These are phyloP conservation scores for Mizuhopecten yessoensis DNA, from an alignment of 1,140 invertebrate genomes.

Conservation along the genomic window DNA sequence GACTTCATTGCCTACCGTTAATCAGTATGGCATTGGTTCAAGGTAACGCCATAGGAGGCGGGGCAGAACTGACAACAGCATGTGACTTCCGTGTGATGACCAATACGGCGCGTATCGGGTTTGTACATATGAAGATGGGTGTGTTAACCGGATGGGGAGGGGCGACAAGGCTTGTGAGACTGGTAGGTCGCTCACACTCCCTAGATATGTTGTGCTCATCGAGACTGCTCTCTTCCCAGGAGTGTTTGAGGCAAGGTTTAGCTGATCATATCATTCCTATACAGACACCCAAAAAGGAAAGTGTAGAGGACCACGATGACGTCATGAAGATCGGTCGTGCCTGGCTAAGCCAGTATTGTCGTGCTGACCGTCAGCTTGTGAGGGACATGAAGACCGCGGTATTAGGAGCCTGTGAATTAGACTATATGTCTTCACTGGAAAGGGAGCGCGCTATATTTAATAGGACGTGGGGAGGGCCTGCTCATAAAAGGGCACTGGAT, in stretches of 20 bases:
- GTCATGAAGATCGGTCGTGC: constrained; percentile 73
- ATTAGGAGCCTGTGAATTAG: constrained; percentile 63
- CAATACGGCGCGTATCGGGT: constrained; percentile 83
- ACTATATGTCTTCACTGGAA: constrained; percentile 74
- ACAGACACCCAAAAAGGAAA: constrained; percentile 63
- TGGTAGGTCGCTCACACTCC: constrained; percentile 83
- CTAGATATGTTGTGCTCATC: constrained; percentile 84
- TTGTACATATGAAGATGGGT: constrained; percentile 87
- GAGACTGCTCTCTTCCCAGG: constrained; percentile 78
- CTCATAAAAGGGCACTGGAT: constrained; percentile 82
- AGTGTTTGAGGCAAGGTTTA: constrained; percentile 83
- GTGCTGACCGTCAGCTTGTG: constrained; percentile 74
- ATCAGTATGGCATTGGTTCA: constrained; percentile 85
- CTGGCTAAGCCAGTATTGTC: constrained; percentile 82
- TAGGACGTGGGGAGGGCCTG: constrained; percentile 84
- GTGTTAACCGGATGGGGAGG: constrained; percentile 87
- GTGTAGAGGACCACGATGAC: constrained; percentile 69
- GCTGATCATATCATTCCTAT: constrained; percentile 70
- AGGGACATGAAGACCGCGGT: constrained; percentile 84
- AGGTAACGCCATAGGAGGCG: constrained; percentile 86
- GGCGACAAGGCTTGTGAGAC: constrained; percentile 82
- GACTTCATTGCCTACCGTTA: constrained; percentile 84
- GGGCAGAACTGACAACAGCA: constrained; percentile 86
- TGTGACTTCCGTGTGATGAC: constrained; percentile 86
- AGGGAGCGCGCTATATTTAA: constrained; percentile 83